Conservation (phyloP, 1,140 invertebrate species). For the Cryptotermes secundus region DNA sequence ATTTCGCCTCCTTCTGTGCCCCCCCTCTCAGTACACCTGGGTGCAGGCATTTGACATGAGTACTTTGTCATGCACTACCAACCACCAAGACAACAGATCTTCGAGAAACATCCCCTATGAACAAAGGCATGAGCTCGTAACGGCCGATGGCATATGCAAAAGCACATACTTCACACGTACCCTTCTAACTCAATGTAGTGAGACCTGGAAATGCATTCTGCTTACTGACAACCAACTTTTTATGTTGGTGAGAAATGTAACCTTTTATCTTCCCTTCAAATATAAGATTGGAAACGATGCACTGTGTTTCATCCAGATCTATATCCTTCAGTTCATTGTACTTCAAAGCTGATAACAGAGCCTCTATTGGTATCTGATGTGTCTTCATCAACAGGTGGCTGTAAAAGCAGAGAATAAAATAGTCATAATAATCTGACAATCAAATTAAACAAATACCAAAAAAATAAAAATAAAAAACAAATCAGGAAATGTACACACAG, state of each 20-base stretch:
- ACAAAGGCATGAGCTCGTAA: no score
- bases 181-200: constrained; percentile 7
- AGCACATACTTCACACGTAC: background rate
- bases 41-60: no score
- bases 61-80: no score
- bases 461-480: no score
- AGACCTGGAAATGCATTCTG: constrained; percentile 91
- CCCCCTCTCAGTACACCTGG: no score
- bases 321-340: constrained; percentile 81
- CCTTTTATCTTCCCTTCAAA: constrained; percentile 94
- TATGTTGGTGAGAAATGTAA: constrained; percentile 96
- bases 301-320: constrained; percentile 91
- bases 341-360: constrained; percentile 77
- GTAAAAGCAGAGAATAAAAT: constrained; percentile 38
- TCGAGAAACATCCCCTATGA: no score
- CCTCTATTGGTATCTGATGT: constrained; percentile 86
- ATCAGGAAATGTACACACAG: no score
- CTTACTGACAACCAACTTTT: constrained; percentile 96
- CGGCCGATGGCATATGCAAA: no score
- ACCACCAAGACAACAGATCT: no score
- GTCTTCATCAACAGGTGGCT: constrained; percentile 79
- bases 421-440: no score
- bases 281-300: constrained; percentile 95
- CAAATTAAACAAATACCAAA: no score
- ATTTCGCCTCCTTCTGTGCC: no score